Evolutionary conservation across 2,888 invertebrate genomes (phyloP), one percentile per base, ranked within the genome.

Genomic region (Flabesymbios commensalis): DNA sequence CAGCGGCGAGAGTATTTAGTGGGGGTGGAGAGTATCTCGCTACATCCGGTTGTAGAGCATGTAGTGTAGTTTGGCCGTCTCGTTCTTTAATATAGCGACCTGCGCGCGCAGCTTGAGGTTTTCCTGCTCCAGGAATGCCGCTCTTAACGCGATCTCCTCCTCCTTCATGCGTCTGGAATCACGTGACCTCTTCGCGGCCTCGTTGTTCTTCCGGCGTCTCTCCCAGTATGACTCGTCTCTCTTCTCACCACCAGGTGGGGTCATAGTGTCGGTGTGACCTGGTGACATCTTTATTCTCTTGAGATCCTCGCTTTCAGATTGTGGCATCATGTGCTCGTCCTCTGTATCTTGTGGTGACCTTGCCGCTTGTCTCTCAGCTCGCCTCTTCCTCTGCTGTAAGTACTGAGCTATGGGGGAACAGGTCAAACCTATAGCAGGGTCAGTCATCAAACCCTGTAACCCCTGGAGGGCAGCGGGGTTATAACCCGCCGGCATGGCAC

Each of bases 161-260:
- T 97, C 96, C 74, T 95, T 92, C 45, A 91, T 88, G 72, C 94
- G 87, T 61, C 97, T 86, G 0, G 93, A 89, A 75, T 97, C 96
- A 2, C 97, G 86, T 0, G 94, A 95, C 71, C 94, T 87, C 82
- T 97, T 97, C 0, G 97, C 97, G 0, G 97, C 96, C 67, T 90
- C 92, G 80, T 97, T 97, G 81, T 97, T 97, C 78, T 93, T 92
- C 68, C 91, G 87, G 10, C 96, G 85, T 59, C 94, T 88, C 73
- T 92, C 94, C 85, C 90, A 90, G 78, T 97, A 97, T 0, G 90
- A 88, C 2, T 90, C 90, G 78, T 94, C 93, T 74, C 91, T 87
- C 58, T 80, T 74, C 4, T 78, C 77, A 26, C 83, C 82, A 2
- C 80, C 80, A 31, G 81, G 45, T 5, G 54, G 24, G 14, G 28